Percentiles rank a stretch among this genome's conserved stretches.
Conservation (phyloP, 2,797 vertebrate species). For the Podarcis lilfordi region DNA sequence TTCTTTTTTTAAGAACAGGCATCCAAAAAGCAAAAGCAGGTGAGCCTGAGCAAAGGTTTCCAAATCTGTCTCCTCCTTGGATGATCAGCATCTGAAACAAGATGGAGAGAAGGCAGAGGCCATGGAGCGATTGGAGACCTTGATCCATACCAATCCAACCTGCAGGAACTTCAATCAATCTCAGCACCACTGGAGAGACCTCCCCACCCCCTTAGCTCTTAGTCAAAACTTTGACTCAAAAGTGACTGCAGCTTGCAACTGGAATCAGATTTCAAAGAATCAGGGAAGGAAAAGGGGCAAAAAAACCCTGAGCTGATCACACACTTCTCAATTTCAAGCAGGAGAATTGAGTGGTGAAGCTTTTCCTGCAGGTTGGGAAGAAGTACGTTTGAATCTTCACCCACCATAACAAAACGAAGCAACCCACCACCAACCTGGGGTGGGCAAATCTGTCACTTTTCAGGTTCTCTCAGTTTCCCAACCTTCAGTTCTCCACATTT, state of each 20-base stretch:
- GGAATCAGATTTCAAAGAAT: not conserved
- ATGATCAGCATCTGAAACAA: no score
- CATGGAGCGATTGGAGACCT: not conserved
- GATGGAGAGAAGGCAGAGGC: not conserved
- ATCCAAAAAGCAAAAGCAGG: no score
- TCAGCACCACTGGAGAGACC: not conserved
- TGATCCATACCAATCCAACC: constrained; percentile 36
- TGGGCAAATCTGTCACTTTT: no score
- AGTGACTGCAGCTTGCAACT: not conserved
- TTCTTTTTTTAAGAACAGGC: no score
- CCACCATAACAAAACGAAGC: not conserved
- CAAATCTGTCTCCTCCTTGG: no score
- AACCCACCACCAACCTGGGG: not conserved
- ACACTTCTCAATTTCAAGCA: not conserved
- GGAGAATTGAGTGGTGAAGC: not conserved
- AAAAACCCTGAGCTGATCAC: not conserved
- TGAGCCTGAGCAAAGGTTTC: no score
- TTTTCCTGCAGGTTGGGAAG: not conserved
- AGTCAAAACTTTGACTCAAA: not conserved
- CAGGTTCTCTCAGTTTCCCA: no score
- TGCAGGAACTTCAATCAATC: rapidly evolving
- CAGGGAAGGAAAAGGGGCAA: not conserved
- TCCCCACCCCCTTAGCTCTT: not conserved
- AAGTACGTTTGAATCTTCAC: not conserved
- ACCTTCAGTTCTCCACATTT: no score